phyloP scores from a whole-genome alignment of 2,888 invertebrate genomes.

The Drosophila dives region DNA sequence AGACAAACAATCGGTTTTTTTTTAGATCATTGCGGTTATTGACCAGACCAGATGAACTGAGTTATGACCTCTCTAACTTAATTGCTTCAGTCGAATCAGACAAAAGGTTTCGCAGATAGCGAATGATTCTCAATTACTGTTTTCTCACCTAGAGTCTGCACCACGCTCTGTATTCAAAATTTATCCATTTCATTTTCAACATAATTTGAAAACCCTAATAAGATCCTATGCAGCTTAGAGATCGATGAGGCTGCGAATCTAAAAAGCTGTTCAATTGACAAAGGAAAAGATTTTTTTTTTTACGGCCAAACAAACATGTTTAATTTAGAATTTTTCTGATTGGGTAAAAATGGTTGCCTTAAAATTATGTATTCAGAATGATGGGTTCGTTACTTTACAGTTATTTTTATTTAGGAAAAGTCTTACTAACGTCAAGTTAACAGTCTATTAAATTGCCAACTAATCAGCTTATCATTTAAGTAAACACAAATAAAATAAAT shows the following conservation, averaged over 20 bases:
- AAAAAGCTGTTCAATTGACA: not conserved
- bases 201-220: not conserved
- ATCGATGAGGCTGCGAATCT: not conserved
- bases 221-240: not conserved
- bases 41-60: conserved; percentile 13
- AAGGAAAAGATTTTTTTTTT: not conserved
- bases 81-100: not conserved
- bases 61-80: no score
- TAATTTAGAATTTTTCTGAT: not conserved
- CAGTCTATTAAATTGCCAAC: conserved; percentile 13
- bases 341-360: not conserved
- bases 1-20: not conserved
- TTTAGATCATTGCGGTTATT: conserved; percentile 19
- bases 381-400: no score
- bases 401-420: conserved; percentile 46
- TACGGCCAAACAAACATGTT: not conserved
- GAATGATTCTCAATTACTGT: no score
- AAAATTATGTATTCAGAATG: not conserved
- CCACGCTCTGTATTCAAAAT: not conserved
- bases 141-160: no score
- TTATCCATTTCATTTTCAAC: not conserved
- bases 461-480: conserved; percentile 7
- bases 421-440: no score
- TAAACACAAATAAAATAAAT: not conserved
- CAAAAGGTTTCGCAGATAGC: not conserved